Evolutionary conservation across 2,797 vertebrate species (phyloP).

Genomic region (Eupleurogrammus muticus): DNA sequence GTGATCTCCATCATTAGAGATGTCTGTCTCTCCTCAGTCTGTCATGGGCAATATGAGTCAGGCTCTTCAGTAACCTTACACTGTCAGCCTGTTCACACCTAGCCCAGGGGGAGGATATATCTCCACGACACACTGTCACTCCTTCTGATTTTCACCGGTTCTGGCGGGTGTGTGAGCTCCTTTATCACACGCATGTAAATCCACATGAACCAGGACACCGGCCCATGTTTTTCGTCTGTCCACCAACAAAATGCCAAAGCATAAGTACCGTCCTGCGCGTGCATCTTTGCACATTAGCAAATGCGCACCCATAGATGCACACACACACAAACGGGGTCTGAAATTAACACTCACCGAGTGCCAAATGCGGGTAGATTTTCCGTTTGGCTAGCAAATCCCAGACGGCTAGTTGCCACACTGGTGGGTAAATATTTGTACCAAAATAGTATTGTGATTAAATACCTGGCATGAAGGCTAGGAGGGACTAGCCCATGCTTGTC

Average conservation of each 20-base stretch:
- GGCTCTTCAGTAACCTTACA: constrained; percentile 79
- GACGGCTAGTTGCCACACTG: too few species aligned
- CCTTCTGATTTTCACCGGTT: constrained; percentile 54
- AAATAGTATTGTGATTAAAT: too few species aligned
- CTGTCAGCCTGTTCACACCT: constrained; percentile 82
- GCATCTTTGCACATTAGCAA: constrained; percentile 17
- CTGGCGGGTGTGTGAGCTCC: constrained; percentile 11
- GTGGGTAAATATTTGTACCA: too few species aligned
- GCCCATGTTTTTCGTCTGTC: not conserved
- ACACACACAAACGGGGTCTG: too few species aligned
- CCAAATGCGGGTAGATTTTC: too few species aligned
- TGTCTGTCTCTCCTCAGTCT: constrained; percentile 79
- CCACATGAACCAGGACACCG: not conserved
- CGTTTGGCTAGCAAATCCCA: too few species aligned
- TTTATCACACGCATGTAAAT: constrained; percentile 15
- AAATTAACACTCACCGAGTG: too few species aligned
- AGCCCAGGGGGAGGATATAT: constrained; percentile 70
- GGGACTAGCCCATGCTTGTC: too few species aligned
- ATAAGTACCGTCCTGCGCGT: not conserved
- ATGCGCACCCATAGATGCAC: constrained; percentile 1
- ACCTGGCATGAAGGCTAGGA: too few species aligned
- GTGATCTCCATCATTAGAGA: constrained; percentile 78
- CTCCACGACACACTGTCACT: constrained; percentile 55
- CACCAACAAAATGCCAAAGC: constrained; percentile 19
- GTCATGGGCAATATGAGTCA: constrained; percentile 79